Conservation (phyloP, 1,140 invertebrate species). For the Euglossa dilemma region DNA sequence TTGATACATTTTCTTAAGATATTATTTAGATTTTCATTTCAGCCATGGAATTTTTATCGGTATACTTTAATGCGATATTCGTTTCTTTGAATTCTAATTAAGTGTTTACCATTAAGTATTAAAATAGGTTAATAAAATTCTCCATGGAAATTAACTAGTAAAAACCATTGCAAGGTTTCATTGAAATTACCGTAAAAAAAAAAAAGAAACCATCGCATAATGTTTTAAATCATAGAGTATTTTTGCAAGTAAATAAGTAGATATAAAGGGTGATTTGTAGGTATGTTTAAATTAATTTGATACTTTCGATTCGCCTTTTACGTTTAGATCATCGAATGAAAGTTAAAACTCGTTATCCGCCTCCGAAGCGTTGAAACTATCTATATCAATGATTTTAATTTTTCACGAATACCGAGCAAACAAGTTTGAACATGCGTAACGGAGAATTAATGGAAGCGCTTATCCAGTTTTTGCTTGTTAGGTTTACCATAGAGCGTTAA, state of each 20-base stretch:
- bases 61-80: too few relatives aligned
- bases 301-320: not conserved
- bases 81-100: too few relatives aligned
- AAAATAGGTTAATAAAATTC: too few relatives aligned
- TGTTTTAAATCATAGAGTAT: too few relatives aligned
- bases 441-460: conserved; percentile 3
- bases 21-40: too few relatives aligned
- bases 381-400: conserved; percentile 8
- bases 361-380: not conserved
- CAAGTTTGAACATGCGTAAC: not conserved
- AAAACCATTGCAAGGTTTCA: too few relatives aligned
- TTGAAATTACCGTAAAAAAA: too few relatives aligned
- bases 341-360: conserved; percentile 3
- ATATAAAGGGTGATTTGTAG: not conserved
- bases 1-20: too few relatives aligned
- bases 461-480: conserved; percentile 17
- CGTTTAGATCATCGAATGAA: not conserved
- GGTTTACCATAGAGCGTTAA: conserved; percentile 3
- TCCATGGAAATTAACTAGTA: too few relatives aligned
- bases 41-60: too few relatives aligned
- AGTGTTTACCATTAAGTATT: too few relatives aligned
- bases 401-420: not conserved
- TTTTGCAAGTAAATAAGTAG: not conserved
- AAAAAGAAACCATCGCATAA: too few relatives aligned
- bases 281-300: not conserved